Base-by-base conservation (phyloP, 1,140 invertebrate species). In the Panagrolaimus sp. region DNA sequence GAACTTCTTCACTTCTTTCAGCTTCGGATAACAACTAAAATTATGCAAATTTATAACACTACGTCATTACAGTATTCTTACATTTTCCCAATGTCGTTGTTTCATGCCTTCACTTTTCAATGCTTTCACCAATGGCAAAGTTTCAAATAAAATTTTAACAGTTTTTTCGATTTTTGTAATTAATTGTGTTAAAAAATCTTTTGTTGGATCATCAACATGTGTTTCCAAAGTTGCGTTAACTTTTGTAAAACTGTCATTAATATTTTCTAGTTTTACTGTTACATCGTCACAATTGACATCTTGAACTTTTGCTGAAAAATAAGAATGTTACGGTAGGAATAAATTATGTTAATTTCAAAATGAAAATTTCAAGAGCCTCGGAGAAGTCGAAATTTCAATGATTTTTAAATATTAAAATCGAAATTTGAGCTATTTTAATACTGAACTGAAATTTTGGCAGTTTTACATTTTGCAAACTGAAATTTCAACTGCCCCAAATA, bases 31-130 rank as follows among this genome's bases (percentile, higher is more conserved):
- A 44, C 12, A 73, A 73, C 72, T 73, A 48, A 10, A 73, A 72
- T n/a, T n/a, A n/a, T n/a, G n/a, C n/a, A n/a, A n/a, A n/a, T n/a
- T n/a, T n/a, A n/a, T n/a, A n/a, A n/a, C n/a, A n/a, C 9, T 21
- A 7, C n/a, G 38, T 38, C 14, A 65, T n/a, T 43, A 38, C 6
- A 28, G 32, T 17, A 21, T 2, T 7, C 21, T 65, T 44, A 71
- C 65, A 9, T 66, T 47, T 2, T 77, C 45, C 73, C 74, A 76
- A 71, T 75, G 73, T 14, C 74, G 43, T 21, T 38, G 12, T 62
- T 72, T 75, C 67, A 74, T 74, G n/a, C 73, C 73, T 43, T 72
- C 55, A 43, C 44, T 43, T 15, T 69, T 45, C n/a, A 74, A 47
- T 7, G 74, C 74, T 14, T 74, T 74, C 17, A 74, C 17, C 21